Evolutionary conservation across 2,797 vertebrate genomes (phyloP), one percentile per base, ranked within the genome.

Genomic region (Thaleichthys pacificus): DNA sequence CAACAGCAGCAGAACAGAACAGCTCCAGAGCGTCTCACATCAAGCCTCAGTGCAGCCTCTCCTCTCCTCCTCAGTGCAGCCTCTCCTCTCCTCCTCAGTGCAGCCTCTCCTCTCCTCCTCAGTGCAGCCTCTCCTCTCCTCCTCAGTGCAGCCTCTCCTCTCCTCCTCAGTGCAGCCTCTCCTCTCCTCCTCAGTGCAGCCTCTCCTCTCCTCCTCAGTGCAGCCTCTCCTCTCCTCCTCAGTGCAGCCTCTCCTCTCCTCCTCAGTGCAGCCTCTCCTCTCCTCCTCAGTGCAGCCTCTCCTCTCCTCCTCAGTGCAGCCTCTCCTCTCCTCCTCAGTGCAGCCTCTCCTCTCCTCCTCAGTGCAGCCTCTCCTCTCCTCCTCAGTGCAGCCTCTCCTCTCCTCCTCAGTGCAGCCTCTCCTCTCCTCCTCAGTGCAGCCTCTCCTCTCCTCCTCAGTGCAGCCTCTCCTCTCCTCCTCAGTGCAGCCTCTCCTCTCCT

Each of bases 21-120:
- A 5, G 32, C 61, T 78, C 61, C 8, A 22, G 72, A 73, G 69
- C 58, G 65, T 51, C 70, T 61, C 57, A 58, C 67, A 73, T 58
- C 3, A 7, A 2, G 14, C 19, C 21, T 22, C 56, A 35, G 5
- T 35, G 7, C 32, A 35, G 4, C 8, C n/a, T 28, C 24, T 24
- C 24, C 24, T 61, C 11, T 28, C 60, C 8, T 15, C 15, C 11
- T 14, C 60, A 26, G 0, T 28, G 24, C 24, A 24, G 24, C 60
- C 24, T 15, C 14, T 21, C 24, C 24, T 15, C 60, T 28, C 24
- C 14, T 22, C 24, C 24, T 24, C 22, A 24, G 1, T 24, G 22
- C 22, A 24, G 22, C 22, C 60, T 61, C 14, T 7, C 22, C 60
- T 61, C 14, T 7, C 24, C 22, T 49, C 47, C 47, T 12, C 47